A percentile compares a stretch with the other conserved stretches of the same genome.
Evolutionary conservation across 2,888 invertebrate genomes (phyloP).

Genomic region (Tetanocera ferruginea): DNA sequence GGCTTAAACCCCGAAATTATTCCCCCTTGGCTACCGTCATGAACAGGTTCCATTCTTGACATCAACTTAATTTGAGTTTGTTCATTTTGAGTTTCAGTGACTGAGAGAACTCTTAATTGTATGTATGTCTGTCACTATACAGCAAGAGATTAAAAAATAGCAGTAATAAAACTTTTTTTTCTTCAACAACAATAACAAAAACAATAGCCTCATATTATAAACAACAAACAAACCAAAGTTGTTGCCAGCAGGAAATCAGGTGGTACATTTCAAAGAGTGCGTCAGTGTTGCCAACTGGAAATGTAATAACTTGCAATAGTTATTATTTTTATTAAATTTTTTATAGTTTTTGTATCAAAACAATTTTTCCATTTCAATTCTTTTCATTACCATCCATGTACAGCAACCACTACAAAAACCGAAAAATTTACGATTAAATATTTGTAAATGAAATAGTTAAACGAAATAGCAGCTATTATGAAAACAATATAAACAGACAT

Average conservation of each 20-base stretch:
- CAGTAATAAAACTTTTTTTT: slow-evolving; percentile 9
- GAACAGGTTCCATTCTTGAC: too few relatives aligned
- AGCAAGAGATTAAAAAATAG: not conserved
- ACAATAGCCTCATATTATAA: slow-evolving; percentile 36
- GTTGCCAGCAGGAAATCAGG: slow-evolving; percentile 24
- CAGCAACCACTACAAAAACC: slow-evolving; percentile 17
- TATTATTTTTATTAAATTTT: not conserved
- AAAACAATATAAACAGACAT: slow-evolving; percentile 19
- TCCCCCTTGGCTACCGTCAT: too few relatives aligned
- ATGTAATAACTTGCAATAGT: not conserved
- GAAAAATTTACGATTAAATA: slow-evolving; percentile 18
- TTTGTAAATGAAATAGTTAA: slow-evolving; percentile 21
- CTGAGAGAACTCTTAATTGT: too few relatives aligned
- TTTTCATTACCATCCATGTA: slow-evolving; percentile 2
- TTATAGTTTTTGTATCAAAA: not conserved
- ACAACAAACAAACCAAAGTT: slow-evolving; percentile 24
- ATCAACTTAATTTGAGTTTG: too few relatives aligned
- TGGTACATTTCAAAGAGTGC: not conserved
- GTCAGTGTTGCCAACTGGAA: not conserved
- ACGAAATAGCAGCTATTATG: slow-evolving; percentile 2
- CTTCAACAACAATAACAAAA: slow-evolving; percentile 11
- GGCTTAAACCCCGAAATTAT: too few relatives aligned
- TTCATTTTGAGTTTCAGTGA: too few relatives aligned
- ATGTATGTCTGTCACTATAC: too few relatives aligned
- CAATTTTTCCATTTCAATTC: not conserved